A percentile compares a stretch with the other conserved stretches of the same genome.
These are phyloP conservation scores for Agonopterix subpropinquella DNA, from an alignment of 2,888 invertebrate genomes.

Conservation along the genomic window DNA sequence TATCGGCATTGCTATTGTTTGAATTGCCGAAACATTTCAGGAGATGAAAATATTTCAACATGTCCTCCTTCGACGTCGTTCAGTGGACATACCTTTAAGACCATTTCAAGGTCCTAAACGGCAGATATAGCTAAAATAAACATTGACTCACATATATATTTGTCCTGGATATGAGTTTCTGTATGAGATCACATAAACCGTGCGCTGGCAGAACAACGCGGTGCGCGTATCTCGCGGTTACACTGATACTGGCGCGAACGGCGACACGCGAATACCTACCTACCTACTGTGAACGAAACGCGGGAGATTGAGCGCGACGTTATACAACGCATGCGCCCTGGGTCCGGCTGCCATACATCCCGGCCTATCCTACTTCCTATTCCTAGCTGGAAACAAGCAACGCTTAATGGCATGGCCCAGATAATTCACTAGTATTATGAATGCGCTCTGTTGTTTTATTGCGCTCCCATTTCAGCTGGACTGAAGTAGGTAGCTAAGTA, in stretches of 20 bases:
- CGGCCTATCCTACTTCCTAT: conserved; percentile 5
- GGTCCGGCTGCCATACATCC: conserved; percentile 7
- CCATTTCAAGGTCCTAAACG: too few species aligned
- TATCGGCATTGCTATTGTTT: too few species aligned
- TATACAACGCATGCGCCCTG: conserved; percentile 24
- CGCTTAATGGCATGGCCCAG: conserved; percentile 1
- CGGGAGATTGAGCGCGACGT: conserved; percentile 26
- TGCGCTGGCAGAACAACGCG: conserved; percentile 24
- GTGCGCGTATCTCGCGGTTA: conserved; percentile 40
- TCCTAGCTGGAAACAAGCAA: conserved; percentile 1
- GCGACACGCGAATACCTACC: conserved; percentile 20
- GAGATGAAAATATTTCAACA: too few species aligned
- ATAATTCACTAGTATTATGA: background rate
- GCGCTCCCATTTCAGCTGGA: background rate
- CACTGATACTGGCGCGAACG: conserved; percentile 34
- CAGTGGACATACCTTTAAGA: too few species aligned
- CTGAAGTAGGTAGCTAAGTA: too few species aligned
- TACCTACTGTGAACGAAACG: conserved; percentile 25
- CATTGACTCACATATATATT: conserved; percentile 38
- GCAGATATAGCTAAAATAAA: conserved; percentile 14
- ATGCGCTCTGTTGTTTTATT: background rate
- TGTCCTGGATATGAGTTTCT: conserved; percentile 32
- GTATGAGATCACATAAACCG: conserved; percentile 47
- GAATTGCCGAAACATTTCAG: too few species aligned
- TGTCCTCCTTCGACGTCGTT: too few species aligned